Evolutionary conservation across 2,113 vertebrate species (phyloP), one percentile per base, ranked within the genome.

Genomic region (Crotophaga sulcirostris): DNA sequence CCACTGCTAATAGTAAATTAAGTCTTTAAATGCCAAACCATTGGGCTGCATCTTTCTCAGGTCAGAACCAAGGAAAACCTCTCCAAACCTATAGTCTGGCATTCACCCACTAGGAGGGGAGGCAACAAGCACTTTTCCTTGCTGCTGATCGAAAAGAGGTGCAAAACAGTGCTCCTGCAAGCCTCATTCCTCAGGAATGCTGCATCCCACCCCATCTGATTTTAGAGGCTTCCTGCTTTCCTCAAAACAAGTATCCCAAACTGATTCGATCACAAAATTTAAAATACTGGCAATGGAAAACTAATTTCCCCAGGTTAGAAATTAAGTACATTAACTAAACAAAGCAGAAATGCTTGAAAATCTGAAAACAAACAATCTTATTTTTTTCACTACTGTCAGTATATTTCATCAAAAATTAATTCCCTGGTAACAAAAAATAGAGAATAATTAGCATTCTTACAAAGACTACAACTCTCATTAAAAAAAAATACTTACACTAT

Each of bases 21-120:
- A 80, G 59, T 47, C 79, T 88, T 83, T 86, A 95, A 94, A 94
- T 92, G 90, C 90, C 92, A 95, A 45, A 18, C 23, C 26, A 4
- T 31, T 64, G 34, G 40, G 76, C 49, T 59, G 42, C 28, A 34
- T 80, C 33, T 38, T 91, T 69, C n/a, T 72, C 10, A 6, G 25
- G 36, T 4, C 52, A 80, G n/a, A 68, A 54, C 3, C 13, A n/a
- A 52, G 33, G 38, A 70, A 78, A 75, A 58, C 3, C 3, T 58
- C 51, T 49, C 25, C 28, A 7, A 42, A 11, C 10, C 21, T 20
- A 29, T 18, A 40, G 31, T 29, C 38, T 52, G 29, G 9, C 3
- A 20, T 52, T 79, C 62, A 59, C 2, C 13, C 7, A 6, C 26
- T 10, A 52, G 36, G 54, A 79, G 72, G 49, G n/a, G 36, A 77